Evolutionary conservation across 2,113 vertebrate genomes (phyloP).

Genomic region (Lethenteron camtschaticum): DNA sequence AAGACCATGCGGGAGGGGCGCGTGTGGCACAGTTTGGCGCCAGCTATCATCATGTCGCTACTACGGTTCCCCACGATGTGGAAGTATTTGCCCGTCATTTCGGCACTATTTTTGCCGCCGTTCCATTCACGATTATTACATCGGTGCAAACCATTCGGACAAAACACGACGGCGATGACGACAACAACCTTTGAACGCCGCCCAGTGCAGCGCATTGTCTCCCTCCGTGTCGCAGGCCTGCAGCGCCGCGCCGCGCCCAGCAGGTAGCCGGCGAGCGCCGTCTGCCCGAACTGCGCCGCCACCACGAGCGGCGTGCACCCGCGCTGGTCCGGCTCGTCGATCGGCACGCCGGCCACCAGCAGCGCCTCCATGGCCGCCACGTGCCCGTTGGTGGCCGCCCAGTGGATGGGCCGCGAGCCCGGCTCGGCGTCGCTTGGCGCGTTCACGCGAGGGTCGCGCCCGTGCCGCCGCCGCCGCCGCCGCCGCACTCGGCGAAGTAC

Average conservation of each 20-base stretch:
- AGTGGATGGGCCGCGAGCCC: conserved; percentile 11
- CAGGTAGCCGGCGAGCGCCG: conserved; percentile 11
- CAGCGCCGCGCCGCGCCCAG: conserved; percentile 12
- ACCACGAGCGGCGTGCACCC: conserved; percentile 12
- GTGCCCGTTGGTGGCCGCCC: conserved; percentile 12
- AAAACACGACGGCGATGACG: too few relatives aligned
- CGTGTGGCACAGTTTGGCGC: too few relatives aligned
- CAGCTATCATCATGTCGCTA: too few relatives aligned
- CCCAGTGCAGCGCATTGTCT: conserved; percentile 14
- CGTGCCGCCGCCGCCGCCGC: neutral
- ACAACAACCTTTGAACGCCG: conserved; percentile 12
- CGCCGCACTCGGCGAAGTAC: neutral
- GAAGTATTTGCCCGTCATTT: too few relatives aligned
- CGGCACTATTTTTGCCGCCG: too few relatives aligned
- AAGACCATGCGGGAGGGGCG: too few relatives aligned
- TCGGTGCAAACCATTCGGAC: too few relatives aligned
- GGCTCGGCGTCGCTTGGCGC: conserved; percentile 10
- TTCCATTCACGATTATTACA: too few relatives aligned
- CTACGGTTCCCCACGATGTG: too few relatives aligned
- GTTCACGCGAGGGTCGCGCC: conserved; percentile 9
- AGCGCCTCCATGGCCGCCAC: conserved; percentile 8
- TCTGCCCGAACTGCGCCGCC: conserved; percentile 13
- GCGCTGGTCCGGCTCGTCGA: conserved; percentile 13
- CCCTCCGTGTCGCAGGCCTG: conserved; percentile 9
- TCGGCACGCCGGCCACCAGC: conserved; percentile 12